These are phyloP conservation scores for Hypomesus transpacificus DNA, from an alignment of 2,113 vertebrate species.

Conservation along the genomic window DNA sequence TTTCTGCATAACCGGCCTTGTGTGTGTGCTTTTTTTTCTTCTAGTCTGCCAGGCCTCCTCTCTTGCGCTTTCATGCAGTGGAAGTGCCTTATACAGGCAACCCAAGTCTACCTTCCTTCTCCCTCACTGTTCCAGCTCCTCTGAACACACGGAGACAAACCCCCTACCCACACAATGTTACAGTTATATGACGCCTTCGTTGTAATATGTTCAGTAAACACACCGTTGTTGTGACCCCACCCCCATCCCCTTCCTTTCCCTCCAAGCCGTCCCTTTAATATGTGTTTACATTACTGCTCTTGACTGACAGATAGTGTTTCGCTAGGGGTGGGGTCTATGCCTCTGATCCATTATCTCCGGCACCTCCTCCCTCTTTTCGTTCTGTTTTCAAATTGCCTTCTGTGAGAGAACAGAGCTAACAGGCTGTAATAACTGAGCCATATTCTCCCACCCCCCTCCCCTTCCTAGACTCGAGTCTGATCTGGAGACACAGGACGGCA, in stretches of 20 bases:
- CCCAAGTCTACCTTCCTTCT: slow-evolving; percentile 30
- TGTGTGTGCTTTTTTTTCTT: slow-evolving; percentile 53
- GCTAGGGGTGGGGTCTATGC: slow-evolving; percentile 53
- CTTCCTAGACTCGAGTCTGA: slow-evolving; percentile 15
- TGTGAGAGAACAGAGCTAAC: slow-evolving; percentile 48
- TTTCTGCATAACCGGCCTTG: slow-evolving; percentile 74
- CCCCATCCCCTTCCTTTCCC: slow-evolving; percentile 7
- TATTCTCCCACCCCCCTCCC: slow-evolving; percentile 35
- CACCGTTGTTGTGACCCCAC: slow-evolving; percentile 44
- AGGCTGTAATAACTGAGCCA: slow-evolving; percentile 51
- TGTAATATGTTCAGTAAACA: background rate
- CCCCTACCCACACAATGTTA: slow-evolving; percentile 49
- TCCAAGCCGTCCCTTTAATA: slow-evolving; percentile 29
- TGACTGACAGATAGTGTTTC: slow-evolving; percentile 63
- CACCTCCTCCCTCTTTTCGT: slow-evolving; percentile 45
- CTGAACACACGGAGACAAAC: slow-evolving; percentile 39
- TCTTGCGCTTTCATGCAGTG: slow-evolving; percentile 34
- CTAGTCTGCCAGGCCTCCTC: slow-evolving; percentile 56
- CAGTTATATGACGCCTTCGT: background rate
- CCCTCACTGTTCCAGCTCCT: slow-evolving; percentile 37
- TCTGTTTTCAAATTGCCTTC: slow-evolving; percentile 50
- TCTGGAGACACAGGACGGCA: slow-evolving; percentile 37
- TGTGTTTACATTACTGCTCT: slow-evolving; percentile 54
- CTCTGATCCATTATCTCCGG: slow-evolving; percentile 60
- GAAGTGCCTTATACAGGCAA: slow-evolving; percentile 51